phyloP scores from a whole-genome alignment of 2,113 vertebrate species.

The Mus musculus region GRCm39 chr2:44537501-44538000 shows the following conservation, averaged over 20 bases:
- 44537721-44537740: not conserved
- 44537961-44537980: not conserved
- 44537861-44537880: not conserved
- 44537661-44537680: not conserved
- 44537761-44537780: not conserved
- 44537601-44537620: not conserved
- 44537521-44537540: conserved; percentile 11
- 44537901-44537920: not conserved
- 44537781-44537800: not conserved
- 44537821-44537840: not conserved
- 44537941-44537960: not conserved
- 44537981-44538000: not conserved
- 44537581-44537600: not conserved
- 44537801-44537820: not conserved
- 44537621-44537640: not conserved
- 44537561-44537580: not conserved
- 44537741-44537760: not conserved
- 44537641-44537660: not conserved
- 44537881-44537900: not conserved
- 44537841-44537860: not conserved
- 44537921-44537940: not conserved
- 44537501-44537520: not conserved
- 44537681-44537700: not conserved
- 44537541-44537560: not conserved
- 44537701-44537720: not conserved